A percentile compares a stretch with the other conserved stretches of the same genome.
These are phyloP conservation scores for Sericinus montela DNA, from an alignment of 2,888 invertebrate species.

Conservation along the genomic window DNA sequence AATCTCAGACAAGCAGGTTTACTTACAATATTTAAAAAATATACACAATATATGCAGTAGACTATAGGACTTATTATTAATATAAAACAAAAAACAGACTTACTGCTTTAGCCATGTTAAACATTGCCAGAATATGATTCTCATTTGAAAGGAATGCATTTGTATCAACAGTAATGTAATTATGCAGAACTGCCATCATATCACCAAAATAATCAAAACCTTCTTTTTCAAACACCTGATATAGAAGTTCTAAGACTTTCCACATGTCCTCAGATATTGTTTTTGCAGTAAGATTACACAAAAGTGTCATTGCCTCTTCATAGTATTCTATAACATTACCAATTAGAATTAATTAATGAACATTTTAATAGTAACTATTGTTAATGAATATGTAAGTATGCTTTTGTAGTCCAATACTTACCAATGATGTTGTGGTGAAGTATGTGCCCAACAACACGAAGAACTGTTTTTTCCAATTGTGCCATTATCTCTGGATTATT, in stretches of 20 bases:
- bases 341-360: not conserved
- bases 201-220: slow-evolving; percentile 98
- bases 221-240: slow-evolving; percentile 95
- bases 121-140: slow-evolving; percentile 92
- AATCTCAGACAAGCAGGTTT: too few relatives aligned
- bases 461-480: slow-evolving; percentile 93
- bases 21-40: too few relatives aligned
- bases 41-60: too few relatives aligned
- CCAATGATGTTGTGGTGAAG: slow-evolving; percentile 90
- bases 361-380: not conserved
- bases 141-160: slow-evolving; percentile 95
- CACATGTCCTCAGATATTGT: slow-evolving; percentile 96
- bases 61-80: not conserved
- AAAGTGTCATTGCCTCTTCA: slow-evolving; percentile 95
- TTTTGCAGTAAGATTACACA: slow-evolving; percentile 94
- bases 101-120: slow-evolving; percentile 96
- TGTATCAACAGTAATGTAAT: slow-evolving; percentile 98
- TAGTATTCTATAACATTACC: slow-evolving; percentile 87
- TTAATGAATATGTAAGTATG: not conserved
- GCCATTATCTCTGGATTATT: slow-evolving; percentile 88
- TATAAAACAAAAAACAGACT: slow-evolving; percentile 35
- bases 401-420: slow-evolving; percentile 45
- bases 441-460: slow-evolving; percentile 93
- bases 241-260: slow-evolving; percentile 94
- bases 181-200: slow-evolving; percentile 99